A percentile compares a stretch with the other conserved stretches of the same genome.
phyloP scores from a whole-genome alignment of 2,113 vertebrate genomes.

The Colaptes auratus region DNA sequence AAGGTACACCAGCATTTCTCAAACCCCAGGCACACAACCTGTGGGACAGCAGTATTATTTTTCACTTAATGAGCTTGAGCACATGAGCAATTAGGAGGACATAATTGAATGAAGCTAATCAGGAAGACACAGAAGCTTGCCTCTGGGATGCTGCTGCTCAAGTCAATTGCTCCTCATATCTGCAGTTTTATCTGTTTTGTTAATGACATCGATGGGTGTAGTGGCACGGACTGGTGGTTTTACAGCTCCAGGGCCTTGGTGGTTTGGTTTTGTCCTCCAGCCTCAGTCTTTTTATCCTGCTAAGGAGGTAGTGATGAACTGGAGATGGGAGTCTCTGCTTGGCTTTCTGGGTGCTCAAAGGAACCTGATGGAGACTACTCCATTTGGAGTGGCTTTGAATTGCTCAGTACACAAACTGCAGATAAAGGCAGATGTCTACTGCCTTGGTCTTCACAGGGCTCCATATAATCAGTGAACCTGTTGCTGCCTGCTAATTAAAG shows the following conservation, averaged over 20 bases:
- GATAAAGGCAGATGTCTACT: not conserved
- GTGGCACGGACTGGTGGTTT: slow-evolving; percentile 26
- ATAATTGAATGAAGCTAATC: slow-evolving; percentile 73
- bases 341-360: not conserved
- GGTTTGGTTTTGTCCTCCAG: not conserved
- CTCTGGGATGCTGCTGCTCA: slow-evolving; percentile 36
- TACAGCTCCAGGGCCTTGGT: not conserved
- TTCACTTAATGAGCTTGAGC: slow-evolving; percentile 65
- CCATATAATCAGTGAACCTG: not conserved
- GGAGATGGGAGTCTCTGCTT: not conserved
- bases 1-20: not conserved
- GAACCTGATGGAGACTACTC: not conserved
- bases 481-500: not conserved
- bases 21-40: slow-evolving; percentile 12
- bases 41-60: slow-evolving; percentile 58
- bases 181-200: slow-evolving; percentile 38
- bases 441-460: not conserved
- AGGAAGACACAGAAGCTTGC: slow-evolving; percentile 48
- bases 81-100: slow-evolving; percentile 65
- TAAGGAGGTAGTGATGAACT: not conserved
- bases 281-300: not conserved
- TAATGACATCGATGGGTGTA: not conserved
- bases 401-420: not conserved
- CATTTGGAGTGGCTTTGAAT: not conserved
- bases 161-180: slow-evolving; percentile 45